phyloP scores from a whole-genome alignment of 2,888 invertebrate species.

The Epinotia demarniana region DNA sequence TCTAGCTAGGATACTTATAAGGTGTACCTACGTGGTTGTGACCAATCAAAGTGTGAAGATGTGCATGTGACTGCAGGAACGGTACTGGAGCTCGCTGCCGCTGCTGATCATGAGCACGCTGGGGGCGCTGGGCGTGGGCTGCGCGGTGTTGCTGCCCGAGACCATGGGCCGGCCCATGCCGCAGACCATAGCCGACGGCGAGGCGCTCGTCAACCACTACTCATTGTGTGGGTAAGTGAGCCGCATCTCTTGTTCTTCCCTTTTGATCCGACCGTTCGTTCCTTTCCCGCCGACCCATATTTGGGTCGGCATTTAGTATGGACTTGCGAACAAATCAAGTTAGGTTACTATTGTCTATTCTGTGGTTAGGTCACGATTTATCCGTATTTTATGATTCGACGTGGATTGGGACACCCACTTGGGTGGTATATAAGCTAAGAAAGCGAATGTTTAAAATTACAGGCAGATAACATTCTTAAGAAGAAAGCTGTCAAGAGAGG shows the following conservation, averaged over 20 bases:
- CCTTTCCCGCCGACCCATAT: no score
- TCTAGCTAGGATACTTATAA: no score
- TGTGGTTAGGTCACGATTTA: no score
- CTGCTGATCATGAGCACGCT: slow-evolving; percentile 65
- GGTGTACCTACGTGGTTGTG: no score
- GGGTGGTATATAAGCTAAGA: not conserved
- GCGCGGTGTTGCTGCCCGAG: slow-evolving; percentile 46
- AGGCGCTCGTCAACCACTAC: slow-evolving; percentile 35
- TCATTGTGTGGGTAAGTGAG: slow-evolving; percentile 34
- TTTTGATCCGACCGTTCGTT: no score
- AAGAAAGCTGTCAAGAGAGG: not conserved
- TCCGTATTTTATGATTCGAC: no score
- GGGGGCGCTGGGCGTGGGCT: slow-evolving; percentile 51
- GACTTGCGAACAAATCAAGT: no score
- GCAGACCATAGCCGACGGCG: slow-evolving; percentile 47
- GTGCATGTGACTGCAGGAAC: slow-evolving; percentile 60
- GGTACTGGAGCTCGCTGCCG: slow-evolving; percentile 67
- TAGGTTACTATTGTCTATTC: no score
- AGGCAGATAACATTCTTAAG: no score
- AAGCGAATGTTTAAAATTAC: no score
- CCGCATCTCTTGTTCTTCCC: not conserved
- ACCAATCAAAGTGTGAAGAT: not conserved
- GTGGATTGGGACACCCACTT: no score
- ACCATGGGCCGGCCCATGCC: slow-evolving; percentile 46
- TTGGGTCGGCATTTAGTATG: no score